A percentile compares a stretch with the other conserved stretches of the same genome.
phyloP scores from a whole-genome alignment of 2,888 invertebrate species.

The Hymenopus coronatus region DNA sequence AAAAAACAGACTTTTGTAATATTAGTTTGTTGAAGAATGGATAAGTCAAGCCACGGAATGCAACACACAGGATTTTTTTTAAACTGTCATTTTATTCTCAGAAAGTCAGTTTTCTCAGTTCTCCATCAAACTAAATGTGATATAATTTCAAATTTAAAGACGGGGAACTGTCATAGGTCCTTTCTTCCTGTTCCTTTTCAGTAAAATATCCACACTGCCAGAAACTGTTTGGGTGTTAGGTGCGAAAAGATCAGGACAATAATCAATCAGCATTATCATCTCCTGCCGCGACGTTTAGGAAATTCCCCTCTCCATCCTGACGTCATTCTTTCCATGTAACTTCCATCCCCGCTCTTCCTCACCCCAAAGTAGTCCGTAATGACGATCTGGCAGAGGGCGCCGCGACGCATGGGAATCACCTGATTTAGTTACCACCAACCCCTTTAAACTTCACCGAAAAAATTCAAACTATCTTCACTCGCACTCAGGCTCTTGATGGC shows the following conservation, averaged over 20 bases:
- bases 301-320: slow-evolving; percentile 35
- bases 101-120: too few species aligned
- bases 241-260: background rate
- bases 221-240: too few species aligned
- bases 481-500: background rate
- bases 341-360: slow-evolving; percentile 29
- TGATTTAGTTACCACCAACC: slow-evolving; percentile 36
- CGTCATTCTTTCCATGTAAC: slow-evolving; percentile 39
- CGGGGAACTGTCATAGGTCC: too few species aligned
- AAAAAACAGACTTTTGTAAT: too few species aligned
- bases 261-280: background rate
- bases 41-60: too few species aligned
- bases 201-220: too few species aligned
- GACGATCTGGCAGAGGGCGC: slow-evolving; percentile 36
- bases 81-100: too few species aligned
- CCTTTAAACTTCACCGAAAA: background rate
- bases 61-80: too few species aligned
- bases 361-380: slow-evolving; percentile 44
- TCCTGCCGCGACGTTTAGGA: background rate
- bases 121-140: too few species aligned
- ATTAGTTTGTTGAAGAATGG: too few species aligned
- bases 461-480: background rate
- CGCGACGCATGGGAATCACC: slow-evolving; percentile 42
- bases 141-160: too few species aligned
- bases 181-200: too few species aligned